Evolutionary conservation across 2,888 invertebrate species (phyloP).

Genomic region (Caenorhabditis becei): DNA sequence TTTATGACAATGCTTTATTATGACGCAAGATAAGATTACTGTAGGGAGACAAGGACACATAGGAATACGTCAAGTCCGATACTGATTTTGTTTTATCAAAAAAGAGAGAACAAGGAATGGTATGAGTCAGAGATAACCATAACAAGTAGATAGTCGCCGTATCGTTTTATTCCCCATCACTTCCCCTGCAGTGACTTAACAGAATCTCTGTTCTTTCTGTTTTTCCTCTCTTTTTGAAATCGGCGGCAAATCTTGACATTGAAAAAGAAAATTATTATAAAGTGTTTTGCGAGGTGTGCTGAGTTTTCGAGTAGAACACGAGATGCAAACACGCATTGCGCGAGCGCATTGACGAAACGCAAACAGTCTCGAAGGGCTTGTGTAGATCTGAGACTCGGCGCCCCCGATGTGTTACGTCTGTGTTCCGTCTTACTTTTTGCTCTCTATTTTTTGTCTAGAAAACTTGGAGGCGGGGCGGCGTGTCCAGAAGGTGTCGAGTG

Average conservation of each 20-base stretch:
- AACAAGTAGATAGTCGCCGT: neutral
- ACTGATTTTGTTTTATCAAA: neutral
- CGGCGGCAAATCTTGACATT: constrained; percentile 20
- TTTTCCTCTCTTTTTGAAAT: constrained; percentile 22
- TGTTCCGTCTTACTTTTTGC: neutral
- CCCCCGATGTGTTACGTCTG: neutral
- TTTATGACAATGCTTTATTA: constrained; percentile 43
- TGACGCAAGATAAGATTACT: constrained; percentile 51
- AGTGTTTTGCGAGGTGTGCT: constrained; percentile 49
- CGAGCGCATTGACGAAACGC: constrained; percentile 37
- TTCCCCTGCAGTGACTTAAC: constrained; percentile 5
- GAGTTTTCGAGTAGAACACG: constrained; percentile 63
- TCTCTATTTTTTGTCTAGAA: neutral
- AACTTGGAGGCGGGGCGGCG: neutral
- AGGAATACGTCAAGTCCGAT: constrained; percentile 11
- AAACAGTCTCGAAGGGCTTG: constrained; percentile 27
- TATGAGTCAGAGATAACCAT: neutral
- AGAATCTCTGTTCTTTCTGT: neutral
- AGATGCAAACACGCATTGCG: constrained; percentile 59
- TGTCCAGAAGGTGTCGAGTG: constrained; percentile 8
- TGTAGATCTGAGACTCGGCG: neutral
- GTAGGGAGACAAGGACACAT: neutral
- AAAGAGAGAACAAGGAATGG: neutral
- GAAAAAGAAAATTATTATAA: constrained; percentile 37
- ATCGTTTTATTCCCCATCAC: neutral